Evolutionary conservation across 2,113 vertebrate species (phyloP).

Genomic region (Oncorhynchus clarkii): DNA sequence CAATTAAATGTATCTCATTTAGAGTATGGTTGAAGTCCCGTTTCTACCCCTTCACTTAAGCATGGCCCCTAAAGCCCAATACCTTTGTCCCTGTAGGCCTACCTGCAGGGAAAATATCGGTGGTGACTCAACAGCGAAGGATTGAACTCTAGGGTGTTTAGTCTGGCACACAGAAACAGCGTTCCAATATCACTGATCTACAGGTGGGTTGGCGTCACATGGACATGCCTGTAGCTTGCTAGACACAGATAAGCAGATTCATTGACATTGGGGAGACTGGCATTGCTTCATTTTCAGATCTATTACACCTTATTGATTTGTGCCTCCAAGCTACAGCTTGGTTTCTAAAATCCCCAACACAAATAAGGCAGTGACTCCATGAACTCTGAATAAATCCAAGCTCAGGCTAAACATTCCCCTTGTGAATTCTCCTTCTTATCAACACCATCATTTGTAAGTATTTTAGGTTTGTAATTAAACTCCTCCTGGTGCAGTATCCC

Average conservation of each 20-base stretch:
- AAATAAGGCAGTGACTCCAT: conserved; percentile 53
- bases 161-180: conserved; percentile 23
- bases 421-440: conserved; percentile 40
- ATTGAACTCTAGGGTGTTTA: conserved; percentile 10
- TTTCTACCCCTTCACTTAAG: too few species aligned
- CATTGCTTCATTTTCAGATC: conserved; percentile 67
- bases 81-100: neutral
- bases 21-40: too few species aligned
- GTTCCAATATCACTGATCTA: conserved; percentile 62
- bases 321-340: conserved; percentile 40
- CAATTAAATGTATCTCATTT: neutral
- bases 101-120: conserved; percentile 2
- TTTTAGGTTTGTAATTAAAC: conserved; percentile 65
- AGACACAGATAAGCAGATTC: conserved; percentile 73
- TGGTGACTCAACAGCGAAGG: neutral
- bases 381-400: conserved; percentile 14
- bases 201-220: conserved; percentile 59
- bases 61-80: neutral
- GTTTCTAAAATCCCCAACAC: conserved; percentile 58
- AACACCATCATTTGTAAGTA: conserved; percentile 55
- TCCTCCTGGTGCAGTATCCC: conserved; percentile 50
- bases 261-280: conserved; percentile 69
- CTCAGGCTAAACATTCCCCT: conserved; percentile 19
- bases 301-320: conserved; percentile 73
- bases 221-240: conserved; percentile 53